Conservation (phyloP, 2,888 invertebrate species). For the Teleogryllus oceanicus region DNA sequence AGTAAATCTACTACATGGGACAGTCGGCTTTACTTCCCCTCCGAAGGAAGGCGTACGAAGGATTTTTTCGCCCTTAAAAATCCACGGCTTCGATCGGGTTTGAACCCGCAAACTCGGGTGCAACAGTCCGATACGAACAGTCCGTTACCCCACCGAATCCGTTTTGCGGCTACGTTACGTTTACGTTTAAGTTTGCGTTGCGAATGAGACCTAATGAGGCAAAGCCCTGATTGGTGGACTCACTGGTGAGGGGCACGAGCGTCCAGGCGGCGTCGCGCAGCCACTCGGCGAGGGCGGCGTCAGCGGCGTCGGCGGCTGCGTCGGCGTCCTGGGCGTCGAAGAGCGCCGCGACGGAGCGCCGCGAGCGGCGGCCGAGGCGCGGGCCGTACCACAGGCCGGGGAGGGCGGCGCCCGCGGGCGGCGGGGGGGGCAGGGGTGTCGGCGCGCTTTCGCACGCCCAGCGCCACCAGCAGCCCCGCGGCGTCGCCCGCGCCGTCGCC, state of each 20-base stretch:
- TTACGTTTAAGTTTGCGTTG: too few relatives aligned
- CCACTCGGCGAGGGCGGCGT: conserved; percentile 41
- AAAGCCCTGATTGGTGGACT: too few relatives aligned
- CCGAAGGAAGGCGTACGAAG: too few relatives aligned
- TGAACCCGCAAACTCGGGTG: too few relatives aligned
- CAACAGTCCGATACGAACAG: too few relatives aligned
- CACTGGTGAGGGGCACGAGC: conserved; percentile 43
- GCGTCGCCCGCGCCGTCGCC: background rate
- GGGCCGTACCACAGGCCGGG: conserved; percentile 65
- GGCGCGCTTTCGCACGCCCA: background rate
- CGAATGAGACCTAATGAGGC: too few relatives aligned
- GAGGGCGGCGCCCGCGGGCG: conserved; percentile 18
- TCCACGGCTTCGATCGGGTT: too few relatives aligned
- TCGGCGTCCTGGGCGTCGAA: conserved; percentile 43
- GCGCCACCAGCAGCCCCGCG: background rate
- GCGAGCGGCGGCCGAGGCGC: conserved; percentile 57
- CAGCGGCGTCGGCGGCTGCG: conserved; percentile 39
- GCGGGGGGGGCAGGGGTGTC: background rate
- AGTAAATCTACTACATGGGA: too few relatives aligned
- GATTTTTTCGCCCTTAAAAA: too few relatives aligned
- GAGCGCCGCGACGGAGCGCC: conserved; percentile 43
- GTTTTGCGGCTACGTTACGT: too few relatives aligned
- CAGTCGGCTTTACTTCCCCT: too few relatives aligned
- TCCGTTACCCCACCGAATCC: too few relatives aligned
- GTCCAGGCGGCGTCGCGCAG: conserved; percentile 49